Base-by-base conservation (phyloP, 2,113 vertebrate genomes). In the Pantherophis guttatus region DNA sequence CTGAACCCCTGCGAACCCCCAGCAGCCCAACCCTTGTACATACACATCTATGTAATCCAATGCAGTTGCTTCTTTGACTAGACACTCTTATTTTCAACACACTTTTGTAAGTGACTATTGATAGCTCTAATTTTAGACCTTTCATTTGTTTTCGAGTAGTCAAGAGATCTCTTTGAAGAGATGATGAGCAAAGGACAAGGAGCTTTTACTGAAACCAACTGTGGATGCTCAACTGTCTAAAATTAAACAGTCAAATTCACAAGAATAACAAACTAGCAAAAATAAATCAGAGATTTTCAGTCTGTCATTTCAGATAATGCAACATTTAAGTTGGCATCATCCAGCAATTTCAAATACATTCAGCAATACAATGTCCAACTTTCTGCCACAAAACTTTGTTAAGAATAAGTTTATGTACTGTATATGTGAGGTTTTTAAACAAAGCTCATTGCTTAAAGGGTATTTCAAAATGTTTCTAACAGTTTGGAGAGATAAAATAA, bases 141-240 rank as follows among this genome's bases (percentile, higher is more conserved):
- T 91, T 29, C 93, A 75, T 92, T 94, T 93, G 33, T 90, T 85
- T 92, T 87, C 57, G 13, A 52, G 48, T 95, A 93, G 89, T 95
- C 90, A 95, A 94, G 91, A 91, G 50, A 24, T 58, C 44, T 59
- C 88, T 86, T 90, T 86, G 94, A 88, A 93, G 94, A 91, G 10
- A 29, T 88, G 58, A 86, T 10, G 53, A 86, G 62, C 1, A 95
- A 93, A 86, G 91, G 54, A 65, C 62, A 62, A 90, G 93, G 90
- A 89, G 59, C 44, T 44, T 93, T 57, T 91, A 89, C 17, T 58
- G 70, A 93, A 15, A 75, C 39, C 0, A 33, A 33, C 55, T 62
- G 26, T 53, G 58, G 86, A 94, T 93, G 91, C 21, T 21, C 8
- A 94, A n/a, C 11, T 48, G 89, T 81, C 86, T 39, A 93, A 81